Base-by-base conservation (phyloP, 2,113 vertebrate genomes). In the Xenopus tropicalis region DNA sequence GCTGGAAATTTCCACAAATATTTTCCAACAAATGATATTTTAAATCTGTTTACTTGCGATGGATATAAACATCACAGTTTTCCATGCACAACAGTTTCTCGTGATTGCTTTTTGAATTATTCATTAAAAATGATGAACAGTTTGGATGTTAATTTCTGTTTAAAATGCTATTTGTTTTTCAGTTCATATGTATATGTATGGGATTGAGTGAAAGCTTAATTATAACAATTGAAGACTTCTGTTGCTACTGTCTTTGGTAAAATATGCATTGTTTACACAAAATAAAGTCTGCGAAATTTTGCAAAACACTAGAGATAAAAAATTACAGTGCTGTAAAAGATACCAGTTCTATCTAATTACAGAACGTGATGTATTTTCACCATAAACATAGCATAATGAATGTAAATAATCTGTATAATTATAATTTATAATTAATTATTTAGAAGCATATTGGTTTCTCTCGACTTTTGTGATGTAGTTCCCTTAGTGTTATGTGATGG, bases 41-140 rank as follows among this genome's bases (percentile, higher is more conserved):
- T 9, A n/a, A 52, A 54, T 71, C 59, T 74, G 10, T 21, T 59
- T 66, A 44, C 65, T 74, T 68, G 59, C 56, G 37, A 19, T 22
- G 61, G 51, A 74, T 74, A 74, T 54, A 74, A 69, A 68, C 72
- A 74, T 68, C n/a, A 61, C 42, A 24, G 43, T 74, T 68, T 20
- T 22, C 17, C 6, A 3, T 61, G 57, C 24, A 20, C 44, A 61
- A 62, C 52, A 59, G 61, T 61, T 74, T 69, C 24, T 69, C 57
- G 29, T 74, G 65, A 74, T 74, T 74, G 72, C 65, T 74, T 62
- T 68, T 14, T 74, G 65, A 74, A 74, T 74, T 52, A 74, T 74
- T 74, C 72, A 74, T 74, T 74, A 61, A 74, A 74, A 74, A 74
- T 74, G 58, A 74, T 69, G 44, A 74, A 74, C 72, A 69, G 54